Percentiles rank a stretch among this genome's conserved stretches.
phyloP scores from a whole-genome alignment of 2,888 invertebrate species.

The Drosophila nigricruria region DNA sequence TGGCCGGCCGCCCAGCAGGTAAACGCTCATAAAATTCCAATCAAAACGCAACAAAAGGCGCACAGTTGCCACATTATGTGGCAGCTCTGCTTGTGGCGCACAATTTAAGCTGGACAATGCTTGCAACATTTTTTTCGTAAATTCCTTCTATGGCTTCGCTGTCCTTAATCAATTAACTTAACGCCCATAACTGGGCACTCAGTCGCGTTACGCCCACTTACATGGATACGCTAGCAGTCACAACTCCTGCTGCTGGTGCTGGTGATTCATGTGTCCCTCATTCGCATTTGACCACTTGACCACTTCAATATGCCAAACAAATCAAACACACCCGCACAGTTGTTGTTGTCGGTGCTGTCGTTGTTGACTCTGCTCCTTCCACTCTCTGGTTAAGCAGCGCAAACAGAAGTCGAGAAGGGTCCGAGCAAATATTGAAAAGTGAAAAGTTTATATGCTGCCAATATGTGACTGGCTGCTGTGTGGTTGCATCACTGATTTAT shows the following conservation, averaged over 20 bases:
- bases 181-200: conserved; percentile 46
- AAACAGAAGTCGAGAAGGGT: conserved; percentile 40
- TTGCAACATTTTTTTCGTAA: conserved; percentile 46
- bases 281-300: conserved; percentile 62
- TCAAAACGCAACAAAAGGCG: conserved; percentile 68
- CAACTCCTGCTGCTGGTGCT: conserved; percentile 29
- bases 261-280: conserved; percentile 53
- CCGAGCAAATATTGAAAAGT: conserved; percentile 77
- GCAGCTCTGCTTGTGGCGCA: conserved; percentile 38
- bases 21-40: conserved; percentile 71
- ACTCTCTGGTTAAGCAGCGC: conserved; percentile 10
- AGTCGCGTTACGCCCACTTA: conserved; percentile 54
- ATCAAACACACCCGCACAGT: conserved; percentile 64
- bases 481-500: conserved; percentile 75
- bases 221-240: conserved; percentile 26
- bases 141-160: conserved; percentile 30
- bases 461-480: conserved; percentile 51
- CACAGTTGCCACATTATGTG: conserved; percentile 6
- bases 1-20: conserved; percentile 50
- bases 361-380: conserved; percentile 23
- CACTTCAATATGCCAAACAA: conserved; percentile 84
- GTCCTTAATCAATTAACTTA: conserved; percentile 80
- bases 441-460: conserved; percentile 71
- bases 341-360: no score
- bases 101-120: conserved; percentile 82